Evolutionary conservation across 2,113 vertebrate genomes (phyloP), one percentile per base, ranked within the genome.

Genomic region (Petrocephalus microphthalmus): DNA sequence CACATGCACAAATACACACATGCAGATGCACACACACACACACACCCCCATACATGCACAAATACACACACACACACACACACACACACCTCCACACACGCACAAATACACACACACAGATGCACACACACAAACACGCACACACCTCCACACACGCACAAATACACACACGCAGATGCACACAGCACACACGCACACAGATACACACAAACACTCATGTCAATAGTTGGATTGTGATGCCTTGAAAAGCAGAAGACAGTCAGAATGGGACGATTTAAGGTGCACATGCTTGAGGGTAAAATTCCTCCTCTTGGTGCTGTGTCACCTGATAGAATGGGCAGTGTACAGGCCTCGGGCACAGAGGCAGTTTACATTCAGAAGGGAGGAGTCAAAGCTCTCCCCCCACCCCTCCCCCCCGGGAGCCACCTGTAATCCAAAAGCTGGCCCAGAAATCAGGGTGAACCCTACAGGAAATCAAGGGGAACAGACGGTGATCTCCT

Each of bases 401-500:
- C 2, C 4, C 57, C 1, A 3, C 1, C 8, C 56, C 5, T 15
- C 42, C 11, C n/a, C 64, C 47, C 53, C 8, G 42, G 49, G 64
- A 53, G 87, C 29, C 49, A 71, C 25, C 13, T 29, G 67, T 52
- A 8, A 42, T 33, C 2, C 22, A 49, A 89, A 53, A 7, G 25
- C 25, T 29, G 3, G 45, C 25, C 60, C 5, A 52, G 49, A 7
- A 87, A 37, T 54, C 17, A 13, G 11, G 45, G 47, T 33, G 84
- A 37, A 20, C 67, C 54, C 86, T 87, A 86, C 85, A 87, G 87
- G 85, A 88, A 86, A 67, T 84, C 20, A 64, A 45, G 88, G 13
- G 47, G 78, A 71, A 51, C 71, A 88, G 60, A 60, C 45, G n/a
- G n/a, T 85, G 37, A 33, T 86, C 29, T 89, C 22, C 13, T 64